Percentiles rank a stretch among this genome's conserved stretches.
phyloP scores from a whole-genome alignment of 1,140 invertebrate species.

The Cyrtorhinus lividipennis region DNA sequence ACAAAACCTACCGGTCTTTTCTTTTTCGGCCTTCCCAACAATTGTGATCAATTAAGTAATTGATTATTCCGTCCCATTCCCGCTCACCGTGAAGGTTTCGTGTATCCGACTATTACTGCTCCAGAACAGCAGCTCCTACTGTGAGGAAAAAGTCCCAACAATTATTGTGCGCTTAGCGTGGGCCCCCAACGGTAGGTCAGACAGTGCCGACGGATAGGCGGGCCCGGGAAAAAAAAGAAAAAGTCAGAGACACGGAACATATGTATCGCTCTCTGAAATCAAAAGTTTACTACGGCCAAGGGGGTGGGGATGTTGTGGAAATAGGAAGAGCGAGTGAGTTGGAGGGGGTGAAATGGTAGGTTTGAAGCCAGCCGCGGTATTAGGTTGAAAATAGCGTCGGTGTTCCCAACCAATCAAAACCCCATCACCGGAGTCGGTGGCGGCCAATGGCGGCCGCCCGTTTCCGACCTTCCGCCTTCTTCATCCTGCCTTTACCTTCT shows the following conservation, averaged over 20 bases:
- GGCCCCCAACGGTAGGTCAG: not conserved
- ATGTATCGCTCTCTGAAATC: conserved; percentile 6
- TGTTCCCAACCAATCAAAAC: conserved; percentile 12
- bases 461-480: conserved; percentile 2
- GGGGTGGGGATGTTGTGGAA: too few species aligned
- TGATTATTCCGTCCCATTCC: too few species aligned
- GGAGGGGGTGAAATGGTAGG: not conserved
- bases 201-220: not conserved
- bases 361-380: not conserved
- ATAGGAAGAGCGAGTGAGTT: too few species aligned
- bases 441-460: not conserved
- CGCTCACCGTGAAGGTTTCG: not conserved
- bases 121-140: not conserved
- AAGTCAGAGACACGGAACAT: not conserved
- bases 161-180: not conserved
- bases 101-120: not conserved
- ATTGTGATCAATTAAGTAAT: too few species aligned
- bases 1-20: too few species aligned
- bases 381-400: not conserved
- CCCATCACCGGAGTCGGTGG: conserved; percentile 1
- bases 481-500: not conserved
- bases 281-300: not conserved
- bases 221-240: not conserved
- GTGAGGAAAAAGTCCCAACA: not conserved
- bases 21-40: too few species aligned